Conservation (phyloP, 2,797 vertebrate species). For the Parambassis ranga region DNA sequence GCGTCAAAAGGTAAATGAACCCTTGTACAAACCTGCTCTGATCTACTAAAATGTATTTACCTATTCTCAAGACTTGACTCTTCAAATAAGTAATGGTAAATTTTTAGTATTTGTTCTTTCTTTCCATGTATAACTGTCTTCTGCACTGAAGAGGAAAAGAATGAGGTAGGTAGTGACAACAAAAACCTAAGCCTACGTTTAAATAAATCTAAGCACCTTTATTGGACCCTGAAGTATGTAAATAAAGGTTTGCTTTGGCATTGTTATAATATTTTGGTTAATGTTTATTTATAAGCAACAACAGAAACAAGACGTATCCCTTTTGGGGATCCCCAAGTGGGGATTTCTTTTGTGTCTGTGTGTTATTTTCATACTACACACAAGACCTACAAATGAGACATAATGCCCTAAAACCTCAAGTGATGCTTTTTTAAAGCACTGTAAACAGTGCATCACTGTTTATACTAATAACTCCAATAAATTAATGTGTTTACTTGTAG, state of each 20-base stretch:
- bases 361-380: too few species aligned
- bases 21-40: neutral
- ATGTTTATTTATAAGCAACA: too few species aligned
- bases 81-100: neutral
- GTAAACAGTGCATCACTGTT: neutral
- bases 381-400: too few species aligned
- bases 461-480: neutral
- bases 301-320: too few species aligned
- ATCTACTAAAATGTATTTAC: neutral
- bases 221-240: too few species aligned
- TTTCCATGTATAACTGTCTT: constrained; percentile 3
- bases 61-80: neutral
- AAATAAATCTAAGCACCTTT: too few species aligned
- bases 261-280: too few species aligned
- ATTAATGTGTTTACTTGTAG: neutral
- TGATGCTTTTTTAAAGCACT: neutral
- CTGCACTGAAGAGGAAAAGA: constrained; percentile 75
- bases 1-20: constrained; percentile 90
- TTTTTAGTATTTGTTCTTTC: constrained; percentile 9
- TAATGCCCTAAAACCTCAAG: too few species aligned
- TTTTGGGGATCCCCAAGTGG: too few species aligned
- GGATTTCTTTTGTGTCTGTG: too few species aligned
- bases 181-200: neutral
- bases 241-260: too few species aligned
- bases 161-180: constrained; percentile 75